Evolutionary conservation across 1,140 invertebrate genomes (phyloP).

Genomic region (Manduca sexta): DNA sequence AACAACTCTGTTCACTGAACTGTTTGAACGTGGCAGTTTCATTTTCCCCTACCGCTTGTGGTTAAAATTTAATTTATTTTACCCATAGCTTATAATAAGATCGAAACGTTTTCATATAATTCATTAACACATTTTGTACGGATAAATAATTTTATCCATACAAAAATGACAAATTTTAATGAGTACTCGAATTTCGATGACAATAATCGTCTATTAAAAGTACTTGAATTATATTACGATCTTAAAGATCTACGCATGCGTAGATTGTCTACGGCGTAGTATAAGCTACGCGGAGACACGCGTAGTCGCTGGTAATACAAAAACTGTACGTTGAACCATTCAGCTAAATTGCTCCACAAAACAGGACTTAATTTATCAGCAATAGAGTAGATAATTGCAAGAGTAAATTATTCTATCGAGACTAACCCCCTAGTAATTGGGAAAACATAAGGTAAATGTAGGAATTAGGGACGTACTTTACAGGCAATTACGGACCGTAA

Average conservation of each 20-base stretch:
- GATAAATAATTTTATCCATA: too few relatives aligned
- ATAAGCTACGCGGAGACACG: too few relatives aligned
- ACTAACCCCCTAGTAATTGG: not conserved
- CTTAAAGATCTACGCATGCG: not conserved
- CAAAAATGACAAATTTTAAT: too few relatives aligned
- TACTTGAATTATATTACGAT: not conserved
- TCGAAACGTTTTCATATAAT: too few relatives aligned
- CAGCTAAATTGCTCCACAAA: not conserved
- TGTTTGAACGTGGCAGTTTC: too few relatives aligned
- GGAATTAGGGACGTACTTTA: constrained; percentile 1
- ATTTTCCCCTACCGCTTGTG: too few relatives aligned
- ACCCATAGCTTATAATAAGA: too few relatives aligned
- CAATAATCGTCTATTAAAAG: not conserved
- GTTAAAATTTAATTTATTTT: too few relatives aligned
- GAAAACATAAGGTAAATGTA: constrained; percentile 3
- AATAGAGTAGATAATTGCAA: constrained; percentile 4
- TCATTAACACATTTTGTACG: too few relatives aligned
- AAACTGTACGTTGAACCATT: not conserved
- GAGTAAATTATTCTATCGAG: not conserved
- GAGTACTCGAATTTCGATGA: not conserved
- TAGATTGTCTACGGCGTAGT: not conserved
- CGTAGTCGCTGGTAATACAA: not conserved
- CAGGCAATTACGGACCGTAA: not conserved
- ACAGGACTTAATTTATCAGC: not conserved
- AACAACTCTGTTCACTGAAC: too few relatives aligned